Conservation (phyloP, 2,888 invertebrate species). For the Caenorhabditis sulstoni region DNA sequence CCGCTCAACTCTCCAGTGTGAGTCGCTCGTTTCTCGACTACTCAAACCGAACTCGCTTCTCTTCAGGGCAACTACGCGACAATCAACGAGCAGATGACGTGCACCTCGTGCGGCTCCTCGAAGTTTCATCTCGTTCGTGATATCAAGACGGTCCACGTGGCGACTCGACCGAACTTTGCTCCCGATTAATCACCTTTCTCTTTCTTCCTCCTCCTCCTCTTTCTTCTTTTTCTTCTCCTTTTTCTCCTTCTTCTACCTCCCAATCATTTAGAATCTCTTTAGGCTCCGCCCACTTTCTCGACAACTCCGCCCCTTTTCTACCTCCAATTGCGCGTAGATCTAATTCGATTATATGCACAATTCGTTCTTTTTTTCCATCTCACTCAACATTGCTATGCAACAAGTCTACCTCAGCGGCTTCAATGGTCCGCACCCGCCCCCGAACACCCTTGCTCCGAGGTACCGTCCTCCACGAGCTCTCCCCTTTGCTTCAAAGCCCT, state of each 20-base stretch:
- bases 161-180: conserved; percentile 15
- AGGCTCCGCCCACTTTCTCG: too few relatives aligned
- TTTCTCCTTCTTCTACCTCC: conserved; percentile 25
- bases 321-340: too few relatives aligned
- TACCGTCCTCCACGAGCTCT: too few relatives aligned
- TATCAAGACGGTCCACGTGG: conserved; percentile 50
- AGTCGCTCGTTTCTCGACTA: conserved; percentile 10
- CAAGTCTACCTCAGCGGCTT: too few relatives aligned
- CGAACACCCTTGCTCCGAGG: too few relatives aligned
- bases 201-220: background rate
- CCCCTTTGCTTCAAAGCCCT: too few relatives aligned
- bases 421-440: too few relatives aligned
- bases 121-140: conserved; percentile 63
- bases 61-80: conserved; percentile 68
- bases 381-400: too few relatives aligned
- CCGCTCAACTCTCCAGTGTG: conserved; percentile 63
- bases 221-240: conserved; percentile 4
- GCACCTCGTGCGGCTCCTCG: conserved; percentile 63
- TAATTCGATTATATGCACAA: too few relatives aligned
- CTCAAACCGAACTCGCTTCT: background rate
- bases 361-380: too few relatives aligned
- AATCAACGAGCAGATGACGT: conserved; percentile 65
- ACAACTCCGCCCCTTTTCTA: too few relatives aligned
- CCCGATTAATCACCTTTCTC: conserved; percentile 28
- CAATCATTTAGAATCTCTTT: conserved; percentile 5